Conservation (phyloP, 2,113 vertebrate species). For the Oncorhynchus keta region DNA sequence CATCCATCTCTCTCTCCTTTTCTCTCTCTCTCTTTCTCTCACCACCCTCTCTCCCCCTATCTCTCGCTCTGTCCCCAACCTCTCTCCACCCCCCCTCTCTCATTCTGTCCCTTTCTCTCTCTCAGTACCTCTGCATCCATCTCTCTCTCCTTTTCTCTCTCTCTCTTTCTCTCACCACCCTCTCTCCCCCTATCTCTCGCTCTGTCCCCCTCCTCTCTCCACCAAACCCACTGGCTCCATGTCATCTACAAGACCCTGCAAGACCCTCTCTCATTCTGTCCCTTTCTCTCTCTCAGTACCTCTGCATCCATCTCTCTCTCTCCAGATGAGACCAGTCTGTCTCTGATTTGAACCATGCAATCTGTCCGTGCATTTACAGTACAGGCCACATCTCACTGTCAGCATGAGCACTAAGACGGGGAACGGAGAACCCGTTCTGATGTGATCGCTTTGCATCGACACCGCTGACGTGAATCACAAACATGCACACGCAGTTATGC, state of each 20-base stretch:
- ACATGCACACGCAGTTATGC: background rate
- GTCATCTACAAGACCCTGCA: too few relatives aligned
- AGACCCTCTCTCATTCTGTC: too few relatives aligned
- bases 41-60: too few relatives aligned
- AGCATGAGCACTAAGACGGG: background rate
- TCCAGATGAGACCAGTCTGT: background rate
- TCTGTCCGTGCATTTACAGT: constrained; percentile 1
- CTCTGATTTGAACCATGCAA: constrained; percentile 16
- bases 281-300: too few relatives aligned
- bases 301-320: background rate
- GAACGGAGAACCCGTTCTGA: background rate
- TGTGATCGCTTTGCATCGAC: background rate
- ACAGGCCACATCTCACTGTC: constrained; percentile 3
- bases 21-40: background rate
- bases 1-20: constrained; percentile 7
- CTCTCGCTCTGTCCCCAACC: too few relatives aligned
- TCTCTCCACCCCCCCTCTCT: too few relatives aligned
- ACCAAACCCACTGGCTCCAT: too few relatives aligned
- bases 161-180: too few relatives aligned
- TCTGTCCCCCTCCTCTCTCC: too few relatives aligned
- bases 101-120: too few relatives aligned
- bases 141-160: constrained; percentile 18
- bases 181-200: too few relatives aligned
- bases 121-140: too few relatives aligned
- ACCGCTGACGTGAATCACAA: background rate